Evolutionary conservation across 2,888 invertebrate species (phyloP).

Genomic region (Catotricha subobsoleta): DNA sequence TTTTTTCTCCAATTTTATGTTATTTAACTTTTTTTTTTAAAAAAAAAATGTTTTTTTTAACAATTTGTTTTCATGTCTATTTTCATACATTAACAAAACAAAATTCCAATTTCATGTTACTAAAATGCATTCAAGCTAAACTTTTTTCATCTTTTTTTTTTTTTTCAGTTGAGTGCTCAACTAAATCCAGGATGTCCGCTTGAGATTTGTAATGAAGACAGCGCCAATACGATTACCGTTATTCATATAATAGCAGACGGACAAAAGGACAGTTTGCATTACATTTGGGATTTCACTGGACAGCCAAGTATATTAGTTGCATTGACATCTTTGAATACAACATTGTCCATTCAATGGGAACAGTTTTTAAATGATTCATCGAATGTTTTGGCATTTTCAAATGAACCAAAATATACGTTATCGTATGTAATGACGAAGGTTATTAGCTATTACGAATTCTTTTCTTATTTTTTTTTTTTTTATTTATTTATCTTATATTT

Average conservation of each 20-base stretch:
- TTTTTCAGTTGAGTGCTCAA: slow-evolving; percentile 24
- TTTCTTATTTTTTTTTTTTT: not conserved
- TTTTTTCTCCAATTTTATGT: too few relatives aligned
- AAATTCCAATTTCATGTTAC: too few relatives aligned
- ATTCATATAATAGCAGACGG: slow-evolving; percentile 39
- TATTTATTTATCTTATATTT: not conserved
- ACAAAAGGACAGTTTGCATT: slow-evolving; percentile 40
- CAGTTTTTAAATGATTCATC: slow-evolving; percentile 19
- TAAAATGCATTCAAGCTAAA: too few relatives aligned
- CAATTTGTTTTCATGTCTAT: too few relatives aligned
- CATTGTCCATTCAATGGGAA: slow-evolving; percentile 35
- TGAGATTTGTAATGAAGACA: slow-evolving; percentile 18
- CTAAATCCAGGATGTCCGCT: slow-evolving; percentile 26
- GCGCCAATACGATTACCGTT: slow-evolving; percentile 24
- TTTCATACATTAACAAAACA: too few relatives aligned
- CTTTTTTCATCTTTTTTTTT: not conserved
- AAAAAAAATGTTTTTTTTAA: too few relatives aligned
- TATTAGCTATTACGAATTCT: not conserved
- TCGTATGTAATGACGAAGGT: slow-evolving; percentile 43
- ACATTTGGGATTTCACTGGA: slow-evolving; percentile 46
- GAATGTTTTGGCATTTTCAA: slow-evolving; percentile 28
- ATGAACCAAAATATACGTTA: slow-evolving; percentile 36
- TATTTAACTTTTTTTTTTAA: too few relatives aligned
- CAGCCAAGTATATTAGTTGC: slow-evolving; percentile 39
- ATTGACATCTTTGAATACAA: slow-evolving; percentile 31